Conservation (phyloP, 2,888 invertebrate genomes). For the Baronia brevicornis region DNA sequence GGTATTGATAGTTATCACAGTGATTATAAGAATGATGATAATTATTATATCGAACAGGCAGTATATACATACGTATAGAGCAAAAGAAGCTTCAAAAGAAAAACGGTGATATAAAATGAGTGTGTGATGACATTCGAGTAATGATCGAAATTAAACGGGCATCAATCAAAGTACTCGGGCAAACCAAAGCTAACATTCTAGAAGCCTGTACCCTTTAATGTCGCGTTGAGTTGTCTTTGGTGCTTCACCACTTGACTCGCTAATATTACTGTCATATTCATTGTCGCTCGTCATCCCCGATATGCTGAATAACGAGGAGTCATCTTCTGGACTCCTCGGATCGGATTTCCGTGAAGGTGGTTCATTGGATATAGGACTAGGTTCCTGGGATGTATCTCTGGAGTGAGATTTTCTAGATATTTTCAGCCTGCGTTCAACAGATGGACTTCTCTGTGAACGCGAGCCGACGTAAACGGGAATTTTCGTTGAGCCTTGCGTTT, state of each 20-base stretch:
- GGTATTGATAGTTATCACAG: too few relatives aligned
- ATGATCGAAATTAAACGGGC: conserved; percentile 45
- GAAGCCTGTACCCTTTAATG: conserved; percentile 69
- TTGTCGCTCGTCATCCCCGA: conserved; percentile 76
- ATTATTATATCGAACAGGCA: too few relatives aligned
- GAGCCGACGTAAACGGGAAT: conserved; percentile 83
- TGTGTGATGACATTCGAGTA: conserved; percentile 23
- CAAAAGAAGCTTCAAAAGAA: conserved; percentile 8
- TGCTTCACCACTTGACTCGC: conserved; percentile 68
- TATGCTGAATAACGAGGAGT: conserved; percentile 74
- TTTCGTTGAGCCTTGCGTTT: conserved; percentile 81
- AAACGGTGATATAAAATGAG: conserved; percentile 22
- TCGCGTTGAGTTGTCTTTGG: conserved; percentile 66
- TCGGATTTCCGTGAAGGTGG: conserved; percentile 66
- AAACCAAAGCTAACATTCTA: conserved; percentile 65
- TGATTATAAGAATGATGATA: too few relatives aligned
- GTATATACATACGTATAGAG: too few relatives aligned
- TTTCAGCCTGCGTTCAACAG: conserved; percentile 53
- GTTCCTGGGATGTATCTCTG: conserved; percentile 60
- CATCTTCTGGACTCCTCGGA: conserved; percentile 72
- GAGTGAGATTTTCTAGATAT: conserved; percentile 48
- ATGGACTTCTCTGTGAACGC: conserved; percentile 75
- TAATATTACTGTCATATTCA: conserved; percentile 73
- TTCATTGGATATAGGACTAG: conserved; percentile 65
- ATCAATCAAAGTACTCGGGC: conserved; percentile 56